phyloP scores from a whole-genome alignment of 2,888 invertebrate genomes.

The Diarsia mendica region DNA sequence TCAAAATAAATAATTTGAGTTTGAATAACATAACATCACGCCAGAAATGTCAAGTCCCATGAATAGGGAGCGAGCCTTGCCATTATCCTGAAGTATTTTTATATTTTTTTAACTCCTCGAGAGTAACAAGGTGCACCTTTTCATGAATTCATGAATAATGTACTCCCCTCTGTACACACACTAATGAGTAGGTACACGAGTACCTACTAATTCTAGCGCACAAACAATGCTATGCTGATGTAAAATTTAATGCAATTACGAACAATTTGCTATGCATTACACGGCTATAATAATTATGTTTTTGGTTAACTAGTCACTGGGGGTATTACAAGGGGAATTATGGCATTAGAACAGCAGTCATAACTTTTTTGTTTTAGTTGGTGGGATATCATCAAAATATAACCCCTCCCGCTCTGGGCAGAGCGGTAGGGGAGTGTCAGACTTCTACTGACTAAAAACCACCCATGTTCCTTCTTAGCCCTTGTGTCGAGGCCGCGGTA shows the following conservation, averaged over 20 bases:
- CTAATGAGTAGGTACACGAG: constrained; percentile 31
- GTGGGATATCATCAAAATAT: too few species aligned
- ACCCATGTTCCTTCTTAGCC: too few species aligned
- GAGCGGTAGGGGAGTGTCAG: too few species aligned
- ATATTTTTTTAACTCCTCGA: neutral
- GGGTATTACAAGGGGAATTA: neutral
- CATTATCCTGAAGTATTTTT: neutral
- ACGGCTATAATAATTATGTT: constrained; percentile 2
- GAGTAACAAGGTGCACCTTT: neutral
- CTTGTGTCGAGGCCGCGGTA: too few species aligned
- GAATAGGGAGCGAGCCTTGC: too few species aligned
- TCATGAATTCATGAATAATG: constrained; percentile 41
- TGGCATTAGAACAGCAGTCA: too few species aligned
- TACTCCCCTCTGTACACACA: neutral
- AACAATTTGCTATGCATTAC: constrained; percentile 44
- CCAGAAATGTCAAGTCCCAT: too few species aligned
- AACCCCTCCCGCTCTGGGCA: too few species aligned
- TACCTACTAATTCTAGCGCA: constrained; percentile 21
- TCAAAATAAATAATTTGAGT: too few species aligned
- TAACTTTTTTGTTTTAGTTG: too few species aligned
- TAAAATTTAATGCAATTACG: constrained; percentile 33
- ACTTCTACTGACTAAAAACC: too few species aligned
- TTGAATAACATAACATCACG: too few species aligned
- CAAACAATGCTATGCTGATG: constrained; percentile 8
- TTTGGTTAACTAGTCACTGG: neutral